A percentile compares a stretch with the other conserved stretches of the same genome.
Evolutionary conservation across 2,797 vertebrate species (phyloP).

Genomic region (Cichlasoma orientale): DNA sequence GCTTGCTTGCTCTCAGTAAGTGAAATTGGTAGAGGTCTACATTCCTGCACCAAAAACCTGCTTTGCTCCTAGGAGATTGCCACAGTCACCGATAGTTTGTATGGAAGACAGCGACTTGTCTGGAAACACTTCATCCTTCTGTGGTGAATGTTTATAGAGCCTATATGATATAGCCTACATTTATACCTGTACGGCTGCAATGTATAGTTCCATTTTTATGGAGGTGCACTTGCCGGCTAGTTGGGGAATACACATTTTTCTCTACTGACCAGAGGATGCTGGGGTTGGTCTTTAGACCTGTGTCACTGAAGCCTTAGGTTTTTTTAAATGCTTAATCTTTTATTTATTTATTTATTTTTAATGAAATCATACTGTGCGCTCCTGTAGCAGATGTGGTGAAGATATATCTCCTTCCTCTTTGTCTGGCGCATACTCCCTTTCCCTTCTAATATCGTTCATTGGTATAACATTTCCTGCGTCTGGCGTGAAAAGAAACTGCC

Average conservation of each 20-base stretch:
- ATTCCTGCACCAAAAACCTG: not conserved
- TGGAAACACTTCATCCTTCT: too few relatives aligned
- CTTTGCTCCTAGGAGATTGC: not conserved
- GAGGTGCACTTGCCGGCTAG: too few relatives aligned
- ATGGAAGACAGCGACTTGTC: not conserved
- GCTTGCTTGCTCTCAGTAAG: too few relatives aligned
- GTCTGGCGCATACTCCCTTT: not conserved
- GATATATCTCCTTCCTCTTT: not conserved
- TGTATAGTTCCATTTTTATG: too few relatives aligned
- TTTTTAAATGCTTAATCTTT: not conserved
- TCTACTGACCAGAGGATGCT: not conserved
- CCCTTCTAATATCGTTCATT: constrained; percentile 51
- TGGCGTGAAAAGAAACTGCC: constrained; percentile 39
- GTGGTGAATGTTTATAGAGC: too few relatives aligned
- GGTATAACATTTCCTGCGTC: constrained; percentile 59
- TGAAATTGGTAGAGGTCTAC: not conserved
- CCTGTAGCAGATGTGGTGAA: not conserved
- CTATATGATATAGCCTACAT: too few relatives aligned
- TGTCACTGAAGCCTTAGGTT: not conserved
- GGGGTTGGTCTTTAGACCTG: not conserved
- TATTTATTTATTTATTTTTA: not conserved
- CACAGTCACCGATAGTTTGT: not conserved
- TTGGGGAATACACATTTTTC: not conserved
- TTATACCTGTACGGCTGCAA: too few relatives aligned
- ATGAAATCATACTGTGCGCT: not conserved